These are phyloP conservation scores for Palythoa grandiflora DNA, from an alignment of 92 coral and sea anemone species.

Conservation along the genomic window DNA sequence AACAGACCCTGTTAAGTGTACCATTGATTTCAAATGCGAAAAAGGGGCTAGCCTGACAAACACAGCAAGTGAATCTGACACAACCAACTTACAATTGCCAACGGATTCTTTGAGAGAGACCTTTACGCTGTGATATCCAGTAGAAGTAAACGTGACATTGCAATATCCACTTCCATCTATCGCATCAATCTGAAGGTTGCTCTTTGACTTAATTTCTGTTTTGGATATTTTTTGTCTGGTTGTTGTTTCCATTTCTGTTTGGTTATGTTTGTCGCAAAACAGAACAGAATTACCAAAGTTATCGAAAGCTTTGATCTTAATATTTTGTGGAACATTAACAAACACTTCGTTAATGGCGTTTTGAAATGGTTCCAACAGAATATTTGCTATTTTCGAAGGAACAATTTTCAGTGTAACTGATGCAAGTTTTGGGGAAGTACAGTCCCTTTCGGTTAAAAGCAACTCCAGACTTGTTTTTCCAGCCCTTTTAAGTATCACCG, in stretches of 20 bases:
- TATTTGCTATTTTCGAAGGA: not conserved
- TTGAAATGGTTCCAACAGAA: not conserved
- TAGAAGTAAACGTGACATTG: constrained; percentile 20
- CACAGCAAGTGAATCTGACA: not conserved
- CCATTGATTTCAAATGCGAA: not conserved
- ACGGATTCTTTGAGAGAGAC: constrained; percentile 6
- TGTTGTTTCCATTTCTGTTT: not conserved
- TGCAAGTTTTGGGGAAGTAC: not conserved
- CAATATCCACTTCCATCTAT: constrained; percentile 1
- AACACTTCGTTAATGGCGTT: not conserved
- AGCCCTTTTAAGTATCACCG: constrained; percentile 11
- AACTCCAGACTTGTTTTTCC: constrained; percentile 6
- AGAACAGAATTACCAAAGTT: not conserved
- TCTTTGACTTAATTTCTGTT: not conserved
- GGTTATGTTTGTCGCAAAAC: not conserved
- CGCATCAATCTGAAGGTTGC: not conserved
- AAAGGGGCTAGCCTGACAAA: constrained; percentile 11
- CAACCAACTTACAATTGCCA: not conserved
- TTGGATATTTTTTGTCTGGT: not conserved
- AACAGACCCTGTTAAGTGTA: not conserved
- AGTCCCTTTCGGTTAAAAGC: not conserved
- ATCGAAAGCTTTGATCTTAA: not conserved
- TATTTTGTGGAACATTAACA: not conserved
- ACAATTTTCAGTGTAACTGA: not conserved
- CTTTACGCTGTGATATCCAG: not conserved